Percentiles rank a stretch among this genome's conserved stretches.
These are phyloP conservation scores for Halcyon senegalensis DNA, from an alignment of 2,113 vertebrate species.

Conservation along the genomic window DNA sequence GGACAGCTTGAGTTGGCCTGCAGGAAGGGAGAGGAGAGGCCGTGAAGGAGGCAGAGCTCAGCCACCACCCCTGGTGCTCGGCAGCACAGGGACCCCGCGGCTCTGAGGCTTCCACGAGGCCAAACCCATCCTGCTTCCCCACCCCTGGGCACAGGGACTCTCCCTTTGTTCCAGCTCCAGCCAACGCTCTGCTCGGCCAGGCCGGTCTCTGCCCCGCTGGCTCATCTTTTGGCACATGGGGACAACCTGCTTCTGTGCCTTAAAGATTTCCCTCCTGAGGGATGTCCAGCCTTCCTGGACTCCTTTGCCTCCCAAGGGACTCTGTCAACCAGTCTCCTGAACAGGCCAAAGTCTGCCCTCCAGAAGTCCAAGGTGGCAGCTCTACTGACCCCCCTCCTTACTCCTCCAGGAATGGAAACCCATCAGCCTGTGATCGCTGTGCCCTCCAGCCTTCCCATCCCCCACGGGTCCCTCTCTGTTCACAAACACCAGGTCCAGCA, in stretches of 20 bases:
- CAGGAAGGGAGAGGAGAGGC: not conserved
- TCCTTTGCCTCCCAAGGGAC: not conserved
- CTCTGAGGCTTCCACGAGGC: not conserved
- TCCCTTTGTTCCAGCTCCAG: not conserved
- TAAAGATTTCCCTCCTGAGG: not conserved
- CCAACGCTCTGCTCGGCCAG: not conserved
- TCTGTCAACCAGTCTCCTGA: not conserved
- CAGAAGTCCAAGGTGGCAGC: not conserved
- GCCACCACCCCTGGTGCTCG: not conserved
- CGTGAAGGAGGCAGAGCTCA: not conserved
- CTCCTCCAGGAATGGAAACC: not conserved
- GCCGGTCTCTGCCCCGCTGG: not conserved
- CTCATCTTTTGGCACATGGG: not conserved
- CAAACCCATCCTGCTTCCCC: not conserved
- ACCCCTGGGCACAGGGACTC: accelerated
- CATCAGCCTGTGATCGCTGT: not conserved
- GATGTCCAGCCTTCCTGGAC: not conserved
- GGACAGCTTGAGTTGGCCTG: slow-evolving; percentile 81
- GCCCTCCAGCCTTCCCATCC: not conserved
- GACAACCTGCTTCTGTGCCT: not conserved
- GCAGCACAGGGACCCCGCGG: not conserved
- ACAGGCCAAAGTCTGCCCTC: not conserved
- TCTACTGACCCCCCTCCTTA: not conserved
- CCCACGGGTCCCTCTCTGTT: not conserved
- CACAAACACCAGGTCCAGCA: not conserved